Base-by-base conservation (phyloP, 2,113 vertebrate species). In the Xenopus borealis region DNA sequence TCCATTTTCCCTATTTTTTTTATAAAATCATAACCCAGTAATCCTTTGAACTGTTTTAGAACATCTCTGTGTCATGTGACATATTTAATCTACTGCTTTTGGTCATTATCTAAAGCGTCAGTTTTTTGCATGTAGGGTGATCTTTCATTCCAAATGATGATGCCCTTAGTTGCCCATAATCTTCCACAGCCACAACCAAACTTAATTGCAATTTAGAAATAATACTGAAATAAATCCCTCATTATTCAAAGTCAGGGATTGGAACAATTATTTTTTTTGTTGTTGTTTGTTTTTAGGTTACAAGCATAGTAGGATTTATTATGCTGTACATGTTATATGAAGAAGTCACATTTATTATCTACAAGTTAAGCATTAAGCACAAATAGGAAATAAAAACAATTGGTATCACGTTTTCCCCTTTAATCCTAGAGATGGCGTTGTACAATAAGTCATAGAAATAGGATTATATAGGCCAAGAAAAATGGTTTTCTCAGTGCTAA, bases 151-250 rank as follows among this genome's bases (percentile, higher is more conserved):
- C 50, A 14, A 10, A 0, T 85, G 82, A 80, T 79, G 62, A 78
- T 79, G 75, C 57, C 62, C 11, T 76, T 78, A 80, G 79, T 81
- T 78, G 76, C 78, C 77, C 78, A 62, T 82, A 62, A 79, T 61
- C 1, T 80, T 80, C 13, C 77, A 80, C 27, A 78, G 14, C 11
- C 58, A 72, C 4, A 78, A 72, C 82, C 72, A 52, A 79, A 0
- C 16, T 16, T 80, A 82, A 71, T 68, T 81, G 30, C 62, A 86
- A 82, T 80, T 76, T 77, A 72, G 52, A 66, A 80, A 18, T 81
- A 74, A 83, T 13, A 1, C 76, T 23, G 20, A 27, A 79, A 82
- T 72, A 46, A 13, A 78, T 52, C 46, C 57, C 9, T 68, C 4
- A 76, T n/a, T 78, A 80, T 78, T 11, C 44, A 79, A 27, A 27